Conservation (phyloP, 2,888 invertebrate species). For the Drosophila mimetica region DNA sequence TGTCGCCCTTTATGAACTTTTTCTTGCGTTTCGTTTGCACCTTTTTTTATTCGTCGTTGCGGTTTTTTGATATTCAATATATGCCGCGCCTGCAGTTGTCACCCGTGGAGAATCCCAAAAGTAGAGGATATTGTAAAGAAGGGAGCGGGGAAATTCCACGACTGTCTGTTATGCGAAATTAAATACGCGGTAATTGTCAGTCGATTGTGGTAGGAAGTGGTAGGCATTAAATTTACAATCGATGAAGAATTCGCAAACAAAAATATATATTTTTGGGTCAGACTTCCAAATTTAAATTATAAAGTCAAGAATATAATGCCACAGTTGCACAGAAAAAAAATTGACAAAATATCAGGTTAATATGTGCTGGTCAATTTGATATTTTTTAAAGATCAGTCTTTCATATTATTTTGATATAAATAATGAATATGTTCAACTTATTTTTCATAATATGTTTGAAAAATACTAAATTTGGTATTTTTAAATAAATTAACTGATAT, state of each 20-base stretch:
- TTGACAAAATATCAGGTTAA: no score
- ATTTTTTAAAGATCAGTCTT: no score
- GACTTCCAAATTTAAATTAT: no score
- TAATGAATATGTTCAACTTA: no score
- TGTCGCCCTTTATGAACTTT: conserved; percentile 40
- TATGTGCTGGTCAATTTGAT: no score
- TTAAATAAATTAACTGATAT: no score
- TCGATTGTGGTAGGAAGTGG: conserved; percentile 44
- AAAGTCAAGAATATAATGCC: no score
- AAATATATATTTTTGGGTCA: neutral
- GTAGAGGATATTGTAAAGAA: conserved; percentile 9
- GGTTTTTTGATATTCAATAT: conserved; percentile 63
- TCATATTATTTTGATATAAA: no score
- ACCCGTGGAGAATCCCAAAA: conserved; percentile 56
- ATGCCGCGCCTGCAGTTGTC: conserved; percentile 59
- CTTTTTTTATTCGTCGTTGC: conserved; percentile 40
- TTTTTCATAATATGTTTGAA: no score
- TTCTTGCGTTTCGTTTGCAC: conserved; percentile 26
- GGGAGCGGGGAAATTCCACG: conserved; percentile 1
- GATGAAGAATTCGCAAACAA: neutral
- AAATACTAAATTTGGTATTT: no score
- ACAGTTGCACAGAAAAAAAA: no score
- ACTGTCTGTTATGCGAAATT: conserved; percentile 48
- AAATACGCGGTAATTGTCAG: conserved; percentile 65
- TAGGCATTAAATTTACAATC: neutral